Conservation (phyloP, 2,888 invertebrate species). For the Megalurothrips usitatus region DNA sequence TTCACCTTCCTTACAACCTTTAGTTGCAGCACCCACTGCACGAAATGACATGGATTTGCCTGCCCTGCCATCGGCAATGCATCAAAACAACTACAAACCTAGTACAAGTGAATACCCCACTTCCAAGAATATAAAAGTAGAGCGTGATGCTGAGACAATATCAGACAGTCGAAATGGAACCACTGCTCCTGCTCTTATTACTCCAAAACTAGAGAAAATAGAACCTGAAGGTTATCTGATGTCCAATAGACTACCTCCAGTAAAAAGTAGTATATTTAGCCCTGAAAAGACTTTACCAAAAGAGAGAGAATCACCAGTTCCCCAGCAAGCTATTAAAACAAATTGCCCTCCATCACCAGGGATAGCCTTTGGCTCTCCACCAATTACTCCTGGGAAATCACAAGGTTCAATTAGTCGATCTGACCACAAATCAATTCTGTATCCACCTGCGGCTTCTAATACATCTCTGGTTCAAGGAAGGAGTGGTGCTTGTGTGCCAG, state of each 20-base stretch:
- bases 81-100: not conserved
- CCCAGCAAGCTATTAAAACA: not conserved
- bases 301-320: not conserved
- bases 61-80: not conserved
- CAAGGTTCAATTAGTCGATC: not conserved
- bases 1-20: not conserved
- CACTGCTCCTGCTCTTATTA: not conserved
- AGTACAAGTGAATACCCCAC: not conserved
- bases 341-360: not conserved
- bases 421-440: not conserved
- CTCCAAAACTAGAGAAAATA: not conserved
- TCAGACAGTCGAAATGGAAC: not conserved
- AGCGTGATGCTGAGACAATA: not conserved
- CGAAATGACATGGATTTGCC: not conserved
- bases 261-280: not conserved
- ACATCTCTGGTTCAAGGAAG: not conserved
- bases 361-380: not conserved
- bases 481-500: not conserved
- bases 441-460: not conserved
- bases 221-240: not conserved
- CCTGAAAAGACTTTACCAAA: not conserved
- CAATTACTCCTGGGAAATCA: not conserved
- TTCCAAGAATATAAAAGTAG: not conserved
- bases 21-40: not conserved
- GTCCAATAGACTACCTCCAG: not conserved